These are phyloP conservation scores for Acanthosepion esculentum DNA, from an alignment of 2,888 invertebrate species.

Conservation along the genomic window DNA sequence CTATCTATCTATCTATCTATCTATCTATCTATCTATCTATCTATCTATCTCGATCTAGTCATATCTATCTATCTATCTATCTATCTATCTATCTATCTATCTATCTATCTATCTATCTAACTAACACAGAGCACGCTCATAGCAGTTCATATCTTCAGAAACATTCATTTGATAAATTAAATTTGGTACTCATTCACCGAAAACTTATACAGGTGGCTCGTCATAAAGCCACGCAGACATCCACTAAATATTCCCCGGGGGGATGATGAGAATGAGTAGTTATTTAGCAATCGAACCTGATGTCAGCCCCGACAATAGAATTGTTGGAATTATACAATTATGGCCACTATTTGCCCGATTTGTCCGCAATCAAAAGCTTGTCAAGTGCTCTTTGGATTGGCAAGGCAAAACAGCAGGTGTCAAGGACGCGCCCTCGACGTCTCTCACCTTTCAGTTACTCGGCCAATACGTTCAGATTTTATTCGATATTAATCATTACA, in stretches of 20 bases:
- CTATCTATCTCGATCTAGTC: no score
- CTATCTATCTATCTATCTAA: no score
- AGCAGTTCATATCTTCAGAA: no score
- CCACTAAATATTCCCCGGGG: background rate
- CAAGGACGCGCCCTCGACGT: background rate
- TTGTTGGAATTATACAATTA: conserved; percentile 3
- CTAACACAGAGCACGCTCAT: no score
- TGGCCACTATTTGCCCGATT: background rate
- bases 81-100: no score
- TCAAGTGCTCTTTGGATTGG: background rate
- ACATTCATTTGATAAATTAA: background rate
- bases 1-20: background rate
- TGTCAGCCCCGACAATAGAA: background rate
- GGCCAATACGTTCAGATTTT: background rate
- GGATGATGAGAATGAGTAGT: background rate
- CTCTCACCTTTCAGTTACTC: background rate
- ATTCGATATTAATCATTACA: conserved; percentile 33
- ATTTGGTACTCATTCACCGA: background rate
- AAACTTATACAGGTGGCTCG: background rate
- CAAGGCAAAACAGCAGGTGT: background rate
- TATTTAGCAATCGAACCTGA: background rate
- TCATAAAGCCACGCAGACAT: background rate
- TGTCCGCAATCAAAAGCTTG: conserved; percentile 15
- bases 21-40: background rate
- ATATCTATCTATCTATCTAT: background rate